Evolutionary conservation across 1,140 invertebrate species (phyloP), one percentile per base, ranked within the genome.

Genomic region (Heliconius congener): DNA sequence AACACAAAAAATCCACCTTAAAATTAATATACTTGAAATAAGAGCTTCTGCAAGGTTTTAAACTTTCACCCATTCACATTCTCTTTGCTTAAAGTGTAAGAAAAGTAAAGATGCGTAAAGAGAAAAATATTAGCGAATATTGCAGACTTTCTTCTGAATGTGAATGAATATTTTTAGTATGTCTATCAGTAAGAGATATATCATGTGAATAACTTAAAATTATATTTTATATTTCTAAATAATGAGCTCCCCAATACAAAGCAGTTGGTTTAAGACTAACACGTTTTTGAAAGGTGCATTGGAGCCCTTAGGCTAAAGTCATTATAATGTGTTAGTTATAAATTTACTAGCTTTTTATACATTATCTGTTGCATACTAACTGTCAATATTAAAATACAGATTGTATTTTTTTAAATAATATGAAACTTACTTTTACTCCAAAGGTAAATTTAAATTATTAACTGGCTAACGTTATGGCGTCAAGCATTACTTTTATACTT

Each of bases 261-360:
- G 60, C 60, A 27, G 23, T 66, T 30, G 9, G 60, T 30, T 30
- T 8, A 66, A 66, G 30, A 66, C 60, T 66, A 66, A 66, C 13
- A 66, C 4, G 60, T 30, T 66, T 66, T 66, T 66, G 60, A 66
- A 66, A 66, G 60, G 60, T 66, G 60, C 60, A 66, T 66, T 13
- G 27, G 27, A 66, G 27, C 60, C 60, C 60, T 18, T 23, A 66
- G 60, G 60, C 60, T 66, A 30, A 30, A 66, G n/a, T 11, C 60
- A 66, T 30, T 66, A 66, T 66, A 30, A 60, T 30, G 27, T 66
- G 23, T 66, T 2, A 60, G 57, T 30, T 30, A 66, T 66, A 66
- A 30, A 66, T 66, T 66, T 30, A 66, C 60, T 13, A 66, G 4
- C 60, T 66, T 66, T 66, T 27, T 30, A 30, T 66, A 23, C 16